Base-by-base conservation (phyloP, 2,113 vertebrate species). In the Sceloporus undulatus region DNA sequence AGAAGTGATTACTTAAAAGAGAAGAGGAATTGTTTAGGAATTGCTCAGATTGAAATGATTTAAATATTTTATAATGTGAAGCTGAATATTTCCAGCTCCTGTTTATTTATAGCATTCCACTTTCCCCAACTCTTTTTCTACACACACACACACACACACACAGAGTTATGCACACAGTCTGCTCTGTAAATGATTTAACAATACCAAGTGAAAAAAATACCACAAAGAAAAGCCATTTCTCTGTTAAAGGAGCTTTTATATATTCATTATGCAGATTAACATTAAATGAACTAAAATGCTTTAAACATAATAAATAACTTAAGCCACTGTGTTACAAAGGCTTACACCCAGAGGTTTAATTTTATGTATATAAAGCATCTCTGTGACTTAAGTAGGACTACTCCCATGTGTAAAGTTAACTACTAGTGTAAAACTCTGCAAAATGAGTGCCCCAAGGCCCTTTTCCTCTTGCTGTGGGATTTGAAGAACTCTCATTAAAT, bases 101-200 rank as follows among this genome's bases (percentile, higher is more conserved):
- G 6, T 94, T 85, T 95, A 87, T 93, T 90, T 92, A 92, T 89
- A 84, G 87, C 0, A 0, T 40, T 84, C 27, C 76, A 80, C 90
- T 87, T 89, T 66, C 62, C 79, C 34, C 90, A 93, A 79, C 85
- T 91, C 87, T 89, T 65, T 88, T 77, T 25, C 90, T 94, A 21
- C 25, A 38, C 2, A 80, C 52, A 87, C 48, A 48, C 48, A 48
- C 48, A 48, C 7, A 34, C 48, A 48, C 48, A 48, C 48, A 48
- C 7, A 34, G 34, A 34, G 34, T 48, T 48, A 48, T 48, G 48
- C 48, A 48, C 48, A 34, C 34, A 34, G 34, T 92, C 40, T 81
- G 80, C 84, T 82, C 92, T 91, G 85, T 90, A 91, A 96, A 91
- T 87, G 90, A 90, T 91, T 91, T 78, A 89, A 91, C 86, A 93